Evolutionary conservation across 1,140 invertebrate genomes (phyloP).

Genomic region (Danaus melanippus): DNA sequence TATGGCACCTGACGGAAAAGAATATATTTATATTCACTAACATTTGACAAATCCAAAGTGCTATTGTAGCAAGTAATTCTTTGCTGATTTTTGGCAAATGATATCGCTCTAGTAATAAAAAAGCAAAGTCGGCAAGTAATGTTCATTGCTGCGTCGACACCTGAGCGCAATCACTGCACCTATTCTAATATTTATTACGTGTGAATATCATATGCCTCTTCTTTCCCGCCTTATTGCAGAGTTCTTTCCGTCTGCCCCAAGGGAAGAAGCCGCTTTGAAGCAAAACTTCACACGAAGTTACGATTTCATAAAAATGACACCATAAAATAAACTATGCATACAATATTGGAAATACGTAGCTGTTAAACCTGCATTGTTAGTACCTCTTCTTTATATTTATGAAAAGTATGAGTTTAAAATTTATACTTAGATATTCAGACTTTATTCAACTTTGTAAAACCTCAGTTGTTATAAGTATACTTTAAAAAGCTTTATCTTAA

Average conservation of each 20-base stretch:
- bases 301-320: slow-evolving; percentile 20
- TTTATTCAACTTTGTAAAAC: too few relatives aligned
- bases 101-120: slow-evolving; percentile 11
- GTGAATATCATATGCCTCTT: slow-evolving; percentile 65
- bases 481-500: too few relatives aligned
- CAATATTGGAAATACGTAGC: slow-evolving; percentile 10
- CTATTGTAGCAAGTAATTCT: too few relatives aligned
- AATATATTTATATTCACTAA: not conserved
- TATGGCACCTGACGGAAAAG: not conserved
- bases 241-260: slow-evolving; percentile 24
- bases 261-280: slow-evolving; percentile 20
- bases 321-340: slow-evolving; percentile 20
- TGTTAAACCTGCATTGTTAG: slow-evolving; percentile 6
- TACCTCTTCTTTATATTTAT: not conserved
- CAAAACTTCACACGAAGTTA: slow-evolving; percentile 21
- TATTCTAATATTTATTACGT: slow-evolving; percentile 69
- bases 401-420: too few relatives aligned
- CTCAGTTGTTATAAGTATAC: too few relatives aligned
- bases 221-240: slow-evolving; percentile 47
- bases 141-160: slow-evolving; percentile 29
- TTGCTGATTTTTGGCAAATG: slow-evolving; percentile 6
- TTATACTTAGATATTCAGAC: too few relatives aligned
- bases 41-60: not conserved
- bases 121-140: slow-evolving; percentile 25
- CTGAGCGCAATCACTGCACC: slow-evolving; percentile 61